Evolutionary conservation across 2,888 invertebrate genomes (phyloP).

Genomic region (Apodemia duryi): DNA sequence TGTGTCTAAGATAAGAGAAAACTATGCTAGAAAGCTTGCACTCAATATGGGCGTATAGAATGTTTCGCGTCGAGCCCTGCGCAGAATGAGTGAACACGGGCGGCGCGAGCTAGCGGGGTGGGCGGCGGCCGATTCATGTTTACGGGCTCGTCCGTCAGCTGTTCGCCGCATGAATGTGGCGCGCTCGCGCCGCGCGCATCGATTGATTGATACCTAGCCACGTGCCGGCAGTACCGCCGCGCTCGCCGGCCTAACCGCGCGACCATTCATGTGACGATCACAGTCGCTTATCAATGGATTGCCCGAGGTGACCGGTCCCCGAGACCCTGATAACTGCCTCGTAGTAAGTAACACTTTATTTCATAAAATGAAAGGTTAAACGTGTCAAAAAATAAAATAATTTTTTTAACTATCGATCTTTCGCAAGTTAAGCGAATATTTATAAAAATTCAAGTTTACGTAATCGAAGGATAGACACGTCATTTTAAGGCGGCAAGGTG

Average conservation of each 20-base stretch:
- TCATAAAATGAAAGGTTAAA: slow-evolving; percentile 35
- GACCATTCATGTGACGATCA: slow-evolving; percentile 40
- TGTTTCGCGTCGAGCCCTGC: slow-evolving; percentile 26
- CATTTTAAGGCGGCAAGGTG: slow-evolving; percentile 46
- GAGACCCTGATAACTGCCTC: slow-evolving; percentile 32
- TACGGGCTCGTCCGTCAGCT: slow-evolving; percentile 74
- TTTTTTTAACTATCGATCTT: not conserved
- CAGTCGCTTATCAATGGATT: slow-evolving; percentile 63
- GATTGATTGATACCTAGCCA: slow-evolving; percentile 68
- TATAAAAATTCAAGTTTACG: slow-evolving; percentile 65
- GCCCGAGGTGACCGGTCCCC: slow-evolving; percentile 61
- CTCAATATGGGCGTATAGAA: not conserved
- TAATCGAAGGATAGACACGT: slow-evolving; percentile 59
- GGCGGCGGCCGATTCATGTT: slow-evolving; percentile 68
- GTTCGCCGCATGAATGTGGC: slow-evolving; percentile 72
- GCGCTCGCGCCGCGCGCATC: slow-evolving; percentile 67
- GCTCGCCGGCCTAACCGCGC: slow-evolving; percentile 60
- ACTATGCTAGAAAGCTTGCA: not conserved
- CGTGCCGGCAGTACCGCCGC: slow-evolving; percentile 52
- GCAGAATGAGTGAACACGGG: slow-evolving; percentile 35
- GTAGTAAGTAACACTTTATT: slow-evolving; percentile 43
- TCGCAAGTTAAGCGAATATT: slow-evolving; percentile 42
- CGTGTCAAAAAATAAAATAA: not conserved
- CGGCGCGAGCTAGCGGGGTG: slow-evolving; percentile 34
- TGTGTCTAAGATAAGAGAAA: not conserved